Evolutionary conservation across 2,888 invertebrate genomes (phyloP).

Genomic region (Coremacera marginata): DNA sequence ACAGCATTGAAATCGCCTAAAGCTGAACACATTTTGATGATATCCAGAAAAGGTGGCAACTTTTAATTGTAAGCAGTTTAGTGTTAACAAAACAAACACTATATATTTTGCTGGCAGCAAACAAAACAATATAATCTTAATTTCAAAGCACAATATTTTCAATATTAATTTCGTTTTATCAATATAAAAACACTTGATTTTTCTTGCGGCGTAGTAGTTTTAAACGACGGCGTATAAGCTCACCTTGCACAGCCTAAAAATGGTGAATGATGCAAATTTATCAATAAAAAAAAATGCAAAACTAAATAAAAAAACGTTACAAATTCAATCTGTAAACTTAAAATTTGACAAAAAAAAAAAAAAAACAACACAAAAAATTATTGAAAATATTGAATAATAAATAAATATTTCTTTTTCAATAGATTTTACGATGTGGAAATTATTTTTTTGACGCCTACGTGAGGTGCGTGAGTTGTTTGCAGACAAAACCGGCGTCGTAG

Average conservation of each 20-base stretch:
- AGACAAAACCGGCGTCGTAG: background rate
- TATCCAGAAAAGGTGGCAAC: background rate
- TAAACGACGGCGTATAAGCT: background rate
- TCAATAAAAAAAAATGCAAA: too few species aligned
- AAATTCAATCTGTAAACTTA: too few species aligned
- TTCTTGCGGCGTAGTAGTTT: background rate
- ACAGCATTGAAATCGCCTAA: background rate
- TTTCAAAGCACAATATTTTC: background rate
- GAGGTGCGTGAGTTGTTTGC: background rate
- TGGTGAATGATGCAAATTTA: too few species aligned
- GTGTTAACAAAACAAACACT: too few species aligned
- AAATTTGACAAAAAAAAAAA: too few species aligned
- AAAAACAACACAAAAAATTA: too few species aligned
- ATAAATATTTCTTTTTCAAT: too few species aligned
- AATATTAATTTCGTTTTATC: slow-evolving; percentile 9
- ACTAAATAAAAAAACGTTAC: too few species aligned
- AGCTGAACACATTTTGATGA: slow-evolving; percentile 7
- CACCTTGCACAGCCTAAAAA: background rate
- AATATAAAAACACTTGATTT: slow-evolving; percentile 2
- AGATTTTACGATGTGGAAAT: background rate
- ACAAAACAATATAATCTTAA: slow-evolving; percentile 7
- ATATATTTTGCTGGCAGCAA: background rate
- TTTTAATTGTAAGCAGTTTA: background rate
- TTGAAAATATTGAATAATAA: too few species aligned
- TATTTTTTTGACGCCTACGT: background rate